phyloP scores from a whole-genome alignment of 37 sponge, comb jelly and placozoan genomes.

The Ephydatia muelleri region DNA sequence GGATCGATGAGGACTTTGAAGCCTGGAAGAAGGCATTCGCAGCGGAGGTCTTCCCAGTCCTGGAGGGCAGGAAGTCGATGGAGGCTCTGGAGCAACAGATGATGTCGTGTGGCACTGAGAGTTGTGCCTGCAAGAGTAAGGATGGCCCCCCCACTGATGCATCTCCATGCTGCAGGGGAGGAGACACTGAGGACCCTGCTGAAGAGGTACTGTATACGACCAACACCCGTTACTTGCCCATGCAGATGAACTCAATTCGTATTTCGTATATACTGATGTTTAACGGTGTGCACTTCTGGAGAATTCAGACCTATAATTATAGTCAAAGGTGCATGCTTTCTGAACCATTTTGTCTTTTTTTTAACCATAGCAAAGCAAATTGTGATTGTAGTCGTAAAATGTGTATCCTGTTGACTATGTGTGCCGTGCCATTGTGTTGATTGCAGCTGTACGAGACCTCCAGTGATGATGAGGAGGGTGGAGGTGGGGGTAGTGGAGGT shows the following conservation, averaged over 20 bases:
- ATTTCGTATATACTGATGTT: too few species aligned
- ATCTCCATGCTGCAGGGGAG: not conserved
- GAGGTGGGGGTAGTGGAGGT: constrained; percentile 21
- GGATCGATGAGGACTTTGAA: constrained; percentile 84
- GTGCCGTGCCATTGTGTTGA: too few species aligned
- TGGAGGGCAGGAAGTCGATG: constrained; percentile 4
- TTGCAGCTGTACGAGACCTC: constrained; percentile 58
- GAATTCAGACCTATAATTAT: too few species aligned
- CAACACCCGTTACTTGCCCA: too few species aligned
- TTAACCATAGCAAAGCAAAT: too few species aligned
- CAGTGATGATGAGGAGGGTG: constrained; percentile 68
- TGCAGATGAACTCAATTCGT: too few species aligned
- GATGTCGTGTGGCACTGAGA: not conserved
- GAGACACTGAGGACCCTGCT: not conserved
- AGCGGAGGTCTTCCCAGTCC: constrained; percentile 30
- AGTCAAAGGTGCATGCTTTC: too few species aligned
- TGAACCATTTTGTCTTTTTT: too few species aligned
- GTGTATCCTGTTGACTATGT: too few species aligned
- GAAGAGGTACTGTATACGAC: not conserved
- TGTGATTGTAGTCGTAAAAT: too few species aligned
- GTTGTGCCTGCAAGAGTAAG: not conserved
- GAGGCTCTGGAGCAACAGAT: not conserved
- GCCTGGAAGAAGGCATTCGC: constrained; percentile 70
- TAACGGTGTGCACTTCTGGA: too few species aligned
- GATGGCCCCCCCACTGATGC: not conserved